Base-by-base conservation (phyloP, 2,113 vertebrate species). In the Centropus unirufus region DNA sequence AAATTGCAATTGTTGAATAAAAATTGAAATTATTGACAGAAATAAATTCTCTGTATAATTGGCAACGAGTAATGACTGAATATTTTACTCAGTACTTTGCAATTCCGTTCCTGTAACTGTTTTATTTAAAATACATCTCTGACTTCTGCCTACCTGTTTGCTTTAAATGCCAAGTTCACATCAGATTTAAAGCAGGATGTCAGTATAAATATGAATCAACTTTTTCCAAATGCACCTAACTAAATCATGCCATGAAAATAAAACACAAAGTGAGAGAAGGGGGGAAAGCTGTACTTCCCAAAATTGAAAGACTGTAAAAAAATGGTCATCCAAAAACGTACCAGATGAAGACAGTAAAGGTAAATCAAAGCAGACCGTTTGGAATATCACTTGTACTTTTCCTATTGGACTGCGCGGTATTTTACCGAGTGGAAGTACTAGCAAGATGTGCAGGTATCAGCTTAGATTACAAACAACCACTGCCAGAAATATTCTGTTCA, bases 311-410 rank as follows among this genome's bases (percentile, higher is more conserved):
- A 70, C 52, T 36, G 66, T 92, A 90, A 95, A 95, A 94, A 82
- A 79, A 12, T 30, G 22, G 7, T 62, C 70, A 78, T 66, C 4
- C 78, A 90, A 90, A 79, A 81, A 69, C 76, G 42, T 23, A 19
- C 21, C 90, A 96, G 90, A 96, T 95, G 93, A 95, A 89, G 69
- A 92, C 57, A 68, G 90, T 96, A 96, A 94, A 96, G 93, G 90
- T 90, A 97, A 96, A 96, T 92, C 86, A 96, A 95, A 96, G 93
- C 66, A 89, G 62, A 92, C 22, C 69, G 90, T 89, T 88, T 82
- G 92, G 90, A 81, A 93, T 94, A 96, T 57, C 82, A 83, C 54
- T 95, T 84, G 62, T 74, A 93, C 88, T 96, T 83, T 92, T 93
- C 88, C 76, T 96, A 44, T 80, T 63, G 79, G 70, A 26, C 93